These are phyloP conservation scores for Pachypeltis micranthus DNA, from an alignment of 1,140 invertebrate genomes.

Conservation along the genomic window DNA sequence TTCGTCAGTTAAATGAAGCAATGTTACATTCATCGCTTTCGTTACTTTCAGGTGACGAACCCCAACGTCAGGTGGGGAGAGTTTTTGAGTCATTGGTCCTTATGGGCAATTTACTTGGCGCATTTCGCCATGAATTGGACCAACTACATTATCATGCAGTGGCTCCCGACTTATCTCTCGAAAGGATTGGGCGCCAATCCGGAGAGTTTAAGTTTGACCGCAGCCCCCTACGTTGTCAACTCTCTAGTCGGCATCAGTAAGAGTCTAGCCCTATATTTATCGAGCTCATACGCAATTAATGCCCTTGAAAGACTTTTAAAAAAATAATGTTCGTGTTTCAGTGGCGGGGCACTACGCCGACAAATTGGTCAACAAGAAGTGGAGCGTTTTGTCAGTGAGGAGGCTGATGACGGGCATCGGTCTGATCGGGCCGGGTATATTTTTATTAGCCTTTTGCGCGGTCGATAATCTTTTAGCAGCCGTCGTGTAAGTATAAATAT, in stretches of 20 bases:
- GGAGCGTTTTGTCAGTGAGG: conserved; percentile 59
- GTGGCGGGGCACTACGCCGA: conserved; percentile 63
- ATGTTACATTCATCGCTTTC: conserved; percentile 3
- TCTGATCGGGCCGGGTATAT: conserved; percentile 59
- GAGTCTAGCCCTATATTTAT: too few relatives aligned
- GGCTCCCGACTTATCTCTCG: conserved; percentile 64
- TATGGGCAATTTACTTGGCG: conserved; percentile 67
- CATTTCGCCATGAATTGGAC: conserved; percentile 80
- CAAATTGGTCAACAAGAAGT: conserved; percentile 47
- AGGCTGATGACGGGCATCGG: conserved; percentile 65
- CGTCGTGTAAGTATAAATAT: conserved; percentile 57
- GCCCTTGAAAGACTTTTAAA: too few relatives aligned
- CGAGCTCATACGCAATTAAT: too few relatives aligned
- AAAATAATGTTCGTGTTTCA: conserved; percentile 35
- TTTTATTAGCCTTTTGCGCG: conserved; percentile 59
- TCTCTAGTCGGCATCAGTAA: conserved; percentile 59
- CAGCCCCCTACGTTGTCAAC: conserved; percentile 65
- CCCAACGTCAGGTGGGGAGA: conserved; percentile 48
- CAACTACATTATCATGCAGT: conserved; percentile 74
- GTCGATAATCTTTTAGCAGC: conserved; percentile 58
- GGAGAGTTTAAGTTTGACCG: conserved; percentile 62
- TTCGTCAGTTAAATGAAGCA: background rate
- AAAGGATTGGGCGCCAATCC: conserved; percentile 54
- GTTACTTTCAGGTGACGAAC: conserved; percentile 40
- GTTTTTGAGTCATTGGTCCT: conserved; percentile 56